These are phyloP conservation scores for Thymelicus lineola DNA, from an alignment of 2,888 invertebrate species.

Conservation along the genomic window DNA sequence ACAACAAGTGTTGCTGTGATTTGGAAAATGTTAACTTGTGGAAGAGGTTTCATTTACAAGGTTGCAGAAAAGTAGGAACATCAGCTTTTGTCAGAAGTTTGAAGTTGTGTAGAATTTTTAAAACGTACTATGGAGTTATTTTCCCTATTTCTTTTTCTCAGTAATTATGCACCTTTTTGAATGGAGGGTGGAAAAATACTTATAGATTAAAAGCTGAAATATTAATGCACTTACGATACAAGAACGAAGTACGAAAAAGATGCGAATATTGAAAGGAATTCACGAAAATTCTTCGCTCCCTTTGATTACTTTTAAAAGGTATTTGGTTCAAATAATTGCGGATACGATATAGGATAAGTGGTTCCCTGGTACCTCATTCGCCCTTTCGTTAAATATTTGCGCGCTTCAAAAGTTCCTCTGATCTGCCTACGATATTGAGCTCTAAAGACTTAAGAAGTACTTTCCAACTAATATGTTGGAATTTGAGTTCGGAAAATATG, in stretches of 20 bases:
- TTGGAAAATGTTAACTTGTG: too few species aligned
- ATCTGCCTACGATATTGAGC: conserved; percentile 26
- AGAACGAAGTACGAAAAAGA: background rate
- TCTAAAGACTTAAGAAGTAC: conserved; percentile 12
- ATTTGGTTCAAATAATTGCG: conserved; percentile 22
- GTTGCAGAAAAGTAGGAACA: too few species aligned
- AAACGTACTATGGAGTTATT: too few species aligned
- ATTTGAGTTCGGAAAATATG: background rate
- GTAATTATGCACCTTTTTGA: too few species aligned
- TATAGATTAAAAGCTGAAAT: background rate
- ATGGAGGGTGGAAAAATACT: too few species aligned
- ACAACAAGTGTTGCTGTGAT: too few species aligned
- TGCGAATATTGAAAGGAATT: background rate
- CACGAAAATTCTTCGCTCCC: conserved; percentile 34
- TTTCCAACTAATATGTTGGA: conserved; percentile 14
- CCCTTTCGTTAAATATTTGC: conserved; percentile 35
- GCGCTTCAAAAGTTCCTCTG: conserved; percentile 26
- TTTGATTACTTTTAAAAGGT: conserved; percentile 27
- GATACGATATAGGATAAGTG: conserved; percentile 19
- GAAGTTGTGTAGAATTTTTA: too few species aligned
- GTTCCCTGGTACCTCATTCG: conserved; percentile 12
- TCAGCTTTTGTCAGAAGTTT: too few species aligned
- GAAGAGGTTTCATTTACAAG: too few species aligned
- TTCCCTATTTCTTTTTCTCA: too few species aligned
- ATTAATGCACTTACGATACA: background rate